Base-by-base conservation (phyloP, 2,797 vertebrate species). In the Poeciliopsis presidionis region DNA sequence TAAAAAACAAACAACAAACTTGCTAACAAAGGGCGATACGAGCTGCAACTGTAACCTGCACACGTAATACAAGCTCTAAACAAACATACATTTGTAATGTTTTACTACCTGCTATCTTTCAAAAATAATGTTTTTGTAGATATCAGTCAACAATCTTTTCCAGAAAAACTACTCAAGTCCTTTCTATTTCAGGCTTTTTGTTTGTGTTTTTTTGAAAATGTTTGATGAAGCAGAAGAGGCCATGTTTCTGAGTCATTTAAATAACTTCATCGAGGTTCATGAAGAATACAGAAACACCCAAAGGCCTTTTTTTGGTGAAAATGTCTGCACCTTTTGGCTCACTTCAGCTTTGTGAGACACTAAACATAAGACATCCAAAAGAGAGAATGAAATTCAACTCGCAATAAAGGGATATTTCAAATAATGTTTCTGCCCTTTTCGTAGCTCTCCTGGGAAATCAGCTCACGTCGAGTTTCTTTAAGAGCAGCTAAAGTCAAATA, bases 381-480 rank as follows among this genome's bases (percentile, higher is more conserved):
- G 30, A 80, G 8, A 2, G 12, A 12, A 28, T 41, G 53, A n/a
- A 72, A 63, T 18, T 46, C 39, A 43, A 49, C 9, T 33, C 3
- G 43, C 25, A 73, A 20, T 25, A 25, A 28, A 61, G 43, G 11
- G 75, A 75, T 73, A 81, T 2, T 30, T 39, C 18, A 55, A 82
- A 77, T 79, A 46, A 51, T 76, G 63, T 14, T 57, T 18, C 49
- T 53, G 67, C 61, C 43, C 28, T 5, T 28, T 74, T 81, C 57
- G 79, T 77, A 79, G 45, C 74, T 74, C 63, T 74, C 49, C 63
- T 13, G 76, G 63, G 57, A 81, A 79, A 78, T 81, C 77, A 72
- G 59, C 87, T 88, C 81, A 88, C 76, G 82, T 88, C 75, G 18
- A 76, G 76, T 82, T 73, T 84, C 80, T 88, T 86, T 75, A 73